Conservation (phyloP, 2,797 vertebrate genomes). For the Sylvilagus floridanus region DNA sequence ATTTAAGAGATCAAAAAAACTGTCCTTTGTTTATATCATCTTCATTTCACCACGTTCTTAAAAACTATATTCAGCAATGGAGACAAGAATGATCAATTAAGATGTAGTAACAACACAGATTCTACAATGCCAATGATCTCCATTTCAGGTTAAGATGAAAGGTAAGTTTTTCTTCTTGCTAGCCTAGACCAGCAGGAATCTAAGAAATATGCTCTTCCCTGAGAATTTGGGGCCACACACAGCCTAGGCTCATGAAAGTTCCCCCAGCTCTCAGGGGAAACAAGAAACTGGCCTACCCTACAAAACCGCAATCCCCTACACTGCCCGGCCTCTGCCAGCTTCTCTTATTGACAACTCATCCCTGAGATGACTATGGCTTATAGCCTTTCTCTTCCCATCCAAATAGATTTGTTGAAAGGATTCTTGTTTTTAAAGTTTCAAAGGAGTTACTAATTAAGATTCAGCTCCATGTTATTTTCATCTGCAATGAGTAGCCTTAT, state of each 20-base stretch:
- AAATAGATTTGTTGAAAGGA: neutral
- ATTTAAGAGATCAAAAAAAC: constrained; percentile 9
- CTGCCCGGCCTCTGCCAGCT: neutral
- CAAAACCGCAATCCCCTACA: neutral
- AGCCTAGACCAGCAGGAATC: neutral
- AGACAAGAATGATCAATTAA: neutral
- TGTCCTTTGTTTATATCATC: neutral
- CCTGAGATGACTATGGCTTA: neutral
- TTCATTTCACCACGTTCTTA: neutral
- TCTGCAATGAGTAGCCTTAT: neutral
- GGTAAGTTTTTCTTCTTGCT: neutral
- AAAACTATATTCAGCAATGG: constrained; percentile 3
- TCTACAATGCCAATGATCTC: neutral
- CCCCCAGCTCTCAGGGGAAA: neutral
- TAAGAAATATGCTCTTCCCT: neutral
- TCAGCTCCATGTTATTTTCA: neutral
- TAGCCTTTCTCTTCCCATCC: neutral
- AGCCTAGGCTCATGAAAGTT: fast-evolving
- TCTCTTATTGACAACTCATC: neutral
- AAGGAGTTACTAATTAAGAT: constrained; percentile 28
- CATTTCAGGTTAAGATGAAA: neutral
- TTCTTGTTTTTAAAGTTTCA: constrained; percentile 50
- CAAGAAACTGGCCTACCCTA: neutral
- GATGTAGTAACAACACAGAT: neutral
- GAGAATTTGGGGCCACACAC: neutral